These are phyloP conservation scores for Isichthys henryi DNA, from an alignment of 2,113 vertebrate species.

Conservation along the genomic window DNA sequence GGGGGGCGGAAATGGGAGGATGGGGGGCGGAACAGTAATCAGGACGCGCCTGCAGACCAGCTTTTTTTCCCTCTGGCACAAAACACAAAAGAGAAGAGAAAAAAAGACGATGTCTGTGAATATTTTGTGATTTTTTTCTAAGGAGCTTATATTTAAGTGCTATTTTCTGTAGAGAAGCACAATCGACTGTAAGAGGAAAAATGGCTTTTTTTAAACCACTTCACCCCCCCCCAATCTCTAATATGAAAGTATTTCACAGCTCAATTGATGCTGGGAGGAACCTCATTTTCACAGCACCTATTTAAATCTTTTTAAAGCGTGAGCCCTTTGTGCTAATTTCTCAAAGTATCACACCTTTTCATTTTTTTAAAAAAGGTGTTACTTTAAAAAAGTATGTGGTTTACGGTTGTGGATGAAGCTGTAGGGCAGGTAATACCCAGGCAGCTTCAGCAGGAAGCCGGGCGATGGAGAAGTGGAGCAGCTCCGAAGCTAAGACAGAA, in stretches of 20 bases:
- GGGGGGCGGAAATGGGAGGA: too few species aligned
- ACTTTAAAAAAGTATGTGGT: conserved; percentile 29
- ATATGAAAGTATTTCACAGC: not conserved
- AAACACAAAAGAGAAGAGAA: not conserved
- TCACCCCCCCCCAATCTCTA: not conserved
- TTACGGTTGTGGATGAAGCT: conserved; percentile 46
- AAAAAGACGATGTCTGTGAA: not conserved
- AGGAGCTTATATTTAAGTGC: conserved; percentile 7
- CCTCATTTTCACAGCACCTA: conserved; percentile 34
- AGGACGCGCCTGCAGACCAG: not conserved
- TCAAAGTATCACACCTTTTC: conserved; percentile 34
- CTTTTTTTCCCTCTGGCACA: not conserved
- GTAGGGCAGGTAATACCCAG: conserved; percentile 44
- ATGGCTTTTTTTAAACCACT: not conserved
- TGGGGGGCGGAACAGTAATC: not conserved
- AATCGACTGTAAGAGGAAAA: not conserved
- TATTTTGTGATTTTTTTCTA: not conserved
- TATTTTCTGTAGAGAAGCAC: not conserved
- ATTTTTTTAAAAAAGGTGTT: conserved; percentile 37
- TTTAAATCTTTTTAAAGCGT: conserved; percentile 36
- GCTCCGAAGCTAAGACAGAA: not conserved
- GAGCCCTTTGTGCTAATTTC: conserved; percentile 28
- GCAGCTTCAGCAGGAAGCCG: conserved; percentile 39
- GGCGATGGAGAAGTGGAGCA: conserved; percentile 32
- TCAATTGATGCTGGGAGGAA: not conserved